A percentile compares a stretch with the other conserved stretches of the same genome.
phyloP scores from a whole-genome alignment of 2,113 vertebrate species.

The Ochotona curzoniae region DNA sequence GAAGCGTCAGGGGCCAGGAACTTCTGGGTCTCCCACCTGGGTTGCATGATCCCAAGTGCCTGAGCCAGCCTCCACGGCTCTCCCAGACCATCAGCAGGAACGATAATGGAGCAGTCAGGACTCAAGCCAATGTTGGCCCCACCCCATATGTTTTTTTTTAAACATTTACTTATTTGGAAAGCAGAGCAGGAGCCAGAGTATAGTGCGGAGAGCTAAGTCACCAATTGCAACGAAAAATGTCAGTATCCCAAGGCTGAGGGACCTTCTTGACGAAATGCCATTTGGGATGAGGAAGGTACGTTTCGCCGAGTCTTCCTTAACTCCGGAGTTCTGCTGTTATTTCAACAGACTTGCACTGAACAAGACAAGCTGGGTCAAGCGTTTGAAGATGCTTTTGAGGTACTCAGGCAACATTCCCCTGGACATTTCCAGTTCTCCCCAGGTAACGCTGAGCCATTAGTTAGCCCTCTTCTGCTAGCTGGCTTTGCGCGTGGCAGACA shows the following conservation, averaged over 20 bases:
- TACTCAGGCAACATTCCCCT: constrained; percentile 93
- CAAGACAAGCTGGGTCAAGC: constrained; percentile 92
- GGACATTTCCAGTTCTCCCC: constrained; percentile 84
- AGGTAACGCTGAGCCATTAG: constrained; percentile 81
- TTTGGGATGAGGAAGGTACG: background rate
- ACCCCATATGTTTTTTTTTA: too few relatives aligned
- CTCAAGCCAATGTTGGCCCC: too few relatives aligned
- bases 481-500: background rate
- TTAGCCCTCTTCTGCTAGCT: background rate
- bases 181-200: too few relatives aligned
- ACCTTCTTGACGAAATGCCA: background rate
- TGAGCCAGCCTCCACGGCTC: too few relatives aligned
- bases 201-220: too few relatives aligned
- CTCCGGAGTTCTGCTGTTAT: constrained; percentile 22
- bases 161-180: too few relatives aligned
- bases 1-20: too few relatives aligned
- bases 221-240: background rate
- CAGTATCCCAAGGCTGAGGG: background rate
- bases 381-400: constrained; percentile 95
- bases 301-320: constrained; percentile 38
- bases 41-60: too few relatives aligned
- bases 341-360: constrained; percentile 88
- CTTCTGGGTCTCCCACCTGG: too few relatives aligned
- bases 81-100: too few relatives aligned
- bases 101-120: too few relatives aligned